Evolutionary conservation across 2,113 vertebrate species (phyloP).

Genomic region (Miniopterus natalensis): DNA sequence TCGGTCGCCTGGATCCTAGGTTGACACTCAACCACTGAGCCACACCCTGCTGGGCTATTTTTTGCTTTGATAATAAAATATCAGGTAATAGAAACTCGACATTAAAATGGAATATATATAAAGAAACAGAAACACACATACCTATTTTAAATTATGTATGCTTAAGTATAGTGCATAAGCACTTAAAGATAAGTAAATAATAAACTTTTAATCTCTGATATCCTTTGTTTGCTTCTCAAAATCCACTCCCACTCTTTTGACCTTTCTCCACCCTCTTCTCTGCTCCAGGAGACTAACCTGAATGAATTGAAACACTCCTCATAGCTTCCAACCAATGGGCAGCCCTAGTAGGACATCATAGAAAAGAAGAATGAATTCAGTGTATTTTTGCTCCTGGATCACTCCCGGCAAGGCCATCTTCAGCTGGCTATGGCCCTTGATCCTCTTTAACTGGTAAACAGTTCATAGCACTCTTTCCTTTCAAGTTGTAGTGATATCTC

Average conservation of each 20-base stretch:
- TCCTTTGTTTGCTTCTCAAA: slow-evolving; percentile 32
- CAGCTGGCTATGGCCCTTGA: neutral
- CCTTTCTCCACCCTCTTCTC: neutral
- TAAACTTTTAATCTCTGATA: neutral
- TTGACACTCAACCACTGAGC: no score
- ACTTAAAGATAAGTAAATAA: neutral
- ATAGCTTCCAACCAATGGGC: neutral
- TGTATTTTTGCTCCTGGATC: neutral
- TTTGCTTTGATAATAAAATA: neutral
- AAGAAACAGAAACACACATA: neutral
- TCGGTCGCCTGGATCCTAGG: no score
- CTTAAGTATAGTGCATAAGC: neutral
- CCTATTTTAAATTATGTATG: neutral
- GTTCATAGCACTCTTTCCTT: neutral
- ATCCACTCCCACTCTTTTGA: neutral
- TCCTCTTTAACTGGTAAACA: neutral
- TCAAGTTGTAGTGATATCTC: neutral
- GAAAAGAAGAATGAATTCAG: neutral
- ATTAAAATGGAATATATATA: neutral
- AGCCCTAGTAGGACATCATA: neutral
- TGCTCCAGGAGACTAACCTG: neutral
- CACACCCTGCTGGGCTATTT: no score
- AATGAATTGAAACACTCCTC: neutral
- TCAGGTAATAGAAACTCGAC: neutral
- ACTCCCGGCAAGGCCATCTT: neutral